Evolutionary conservation across 2,113 vertebrate species (phyloP).

Genomic region (Saiga tatarica): DNA sequence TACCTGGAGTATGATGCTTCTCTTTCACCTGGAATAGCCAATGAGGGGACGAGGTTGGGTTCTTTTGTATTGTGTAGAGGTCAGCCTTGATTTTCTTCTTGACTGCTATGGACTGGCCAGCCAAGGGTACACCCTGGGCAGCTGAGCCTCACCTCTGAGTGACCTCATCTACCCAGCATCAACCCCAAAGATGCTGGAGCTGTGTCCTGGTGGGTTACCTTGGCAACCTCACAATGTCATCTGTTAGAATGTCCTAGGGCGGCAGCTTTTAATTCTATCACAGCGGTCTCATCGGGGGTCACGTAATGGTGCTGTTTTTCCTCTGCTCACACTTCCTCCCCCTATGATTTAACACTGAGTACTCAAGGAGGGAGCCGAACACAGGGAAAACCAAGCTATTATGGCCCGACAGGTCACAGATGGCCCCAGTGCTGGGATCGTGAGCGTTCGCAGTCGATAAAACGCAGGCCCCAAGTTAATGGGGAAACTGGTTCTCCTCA

Average conservation of each 20-base stretch:
- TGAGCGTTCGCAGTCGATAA: slow-evolving; percentile 37
- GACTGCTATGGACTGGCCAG: background rate
- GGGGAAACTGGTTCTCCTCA: slow-evolving; percentile 30
- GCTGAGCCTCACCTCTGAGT: slow-evolving; percentile 65
- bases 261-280: slow-evolving; percentile 78
- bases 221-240: slow-evolving; percentile 78
- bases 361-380: slow-evolving; percentile 75
- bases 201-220: slow-evolving; percentile 78
- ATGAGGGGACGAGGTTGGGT: background rate
- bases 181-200: slow-evolving; percentile 72
- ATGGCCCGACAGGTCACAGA: slow-evolving; percentile 70
- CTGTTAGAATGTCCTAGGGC: slow-evolving; percentile 79
- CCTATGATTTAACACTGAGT: slow-evolving; percentile 78
- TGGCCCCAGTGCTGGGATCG: slow-evolving; percentile 68
- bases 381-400: slow-evolving; percentile 63
- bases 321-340: slow-evolving; percentile 76
- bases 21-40: background rate
- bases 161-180: slow-evolving; percentile 63
- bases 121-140: slow-evolving; percentile 36
- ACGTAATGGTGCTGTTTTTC: slow-evolving; percentile 83
- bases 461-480: slow-evolving; percentile 56
- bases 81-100: background rate
- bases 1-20: background rate
- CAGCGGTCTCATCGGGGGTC: slow-evolving; percentile 81
- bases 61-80: background rate